Base-by-base conservation (phyloP, 2,113 vertebrate genomes). In the Upupa epops region DNA sequence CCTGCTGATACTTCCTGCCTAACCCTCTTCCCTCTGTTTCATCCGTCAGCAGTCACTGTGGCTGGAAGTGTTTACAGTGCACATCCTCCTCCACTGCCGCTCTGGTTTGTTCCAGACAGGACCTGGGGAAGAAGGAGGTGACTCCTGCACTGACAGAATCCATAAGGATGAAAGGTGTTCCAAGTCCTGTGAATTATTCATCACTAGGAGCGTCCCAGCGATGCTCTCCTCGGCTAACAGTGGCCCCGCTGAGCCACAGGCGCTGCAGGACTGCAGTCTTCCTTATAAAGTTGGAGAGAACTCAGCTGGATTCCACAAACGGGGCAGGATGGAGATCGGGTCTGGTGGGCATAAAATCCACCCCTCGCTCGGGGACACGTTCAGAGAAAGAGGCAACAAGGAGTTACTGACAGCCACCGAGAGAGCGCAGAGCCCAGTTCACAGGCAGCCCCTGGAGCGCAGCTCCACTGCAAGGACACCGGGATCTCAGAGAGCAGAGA, bases 171-270 rank as follows among this genome's bases (percentile, higher is more conserved):
- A 92, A 92, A 87, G 48, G 25, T 76, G 29, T 84, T 90, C 59
- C 45, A 93, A 84, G 32, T 40, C 42, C 73, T 24, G 26, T 87
- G 87, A 95, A 94, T 94, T 95, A 92, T 86, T 94, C 86, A 94
- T 89, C 52, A 76, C 68, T 73, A 60, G 46, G 54, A 79, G 25
- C 82, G 84, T 76, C 63, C 72, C 51, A 77, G 36, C 87, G 66
- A 86, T 37, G 71, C 73, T 90, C 89, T 87, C 48, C n/a, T 89
- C 81, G 63, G 79, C 85, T 34, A 87, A 48, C 25, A 92, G 28
- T 10, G 48, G 56, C 82, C 77, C 66, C 71, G 31, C 55, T 85
- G 83, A 90, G 74, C 46, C 3, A 7, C 86, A 79, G 92, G 84
- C n/a, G 32, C 63, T 93, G 64, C 85, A 76, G 52, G 71, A n/a